Percentiles rank a stretch among this genome's conserved stretches.
These are phyloP conservation scores for Epinotia demarniana DNA, from an alignment of 2,888 invertebrate species.

Conservation along the genomic window DNA sequence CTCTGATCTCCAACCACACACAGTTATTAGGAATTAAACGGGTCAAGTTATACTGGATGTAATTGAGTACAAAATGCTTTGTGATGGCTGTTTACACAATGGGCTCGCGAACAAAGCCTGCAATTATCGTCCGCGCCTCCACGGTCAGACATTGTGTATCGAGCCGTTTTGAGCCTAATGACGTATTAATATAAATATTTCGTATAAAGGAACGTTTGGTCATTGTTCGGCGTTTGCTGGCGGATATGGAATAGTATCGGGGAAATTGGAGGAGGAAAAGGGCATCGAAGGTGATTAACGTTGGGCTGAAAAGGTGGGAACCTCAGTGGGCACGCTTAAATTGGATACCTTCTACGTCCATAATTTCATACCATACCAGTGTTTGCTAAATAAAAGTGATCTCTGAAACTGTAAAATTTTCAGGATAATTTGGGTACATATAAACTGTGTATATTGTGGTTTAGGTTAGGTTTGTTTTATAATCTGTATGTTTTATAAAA, in stretches of 20 bases:
- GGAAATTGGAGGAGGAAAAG: slow-evolving; percentile 10
- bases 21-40: not conserved
- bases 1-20: not conserved
- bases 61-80: not conserved
- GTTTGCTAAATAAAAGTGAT: no score
- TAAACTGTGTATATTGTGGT: no score
- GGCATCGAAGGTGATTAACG: not conserved
- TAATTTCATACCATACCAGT: no score
- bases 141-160: slow-evolving; percentile 9
- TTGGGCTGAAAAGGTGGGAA: not conserved
- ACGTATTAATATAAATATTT: slow-evolving; percentile 42
- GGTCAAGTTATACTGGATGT: not conserved
- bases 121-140: slow-evolving; percentile 32
- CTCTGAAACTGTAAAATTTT: no score
- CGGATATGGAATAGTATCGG: slow-evolving; percentile 15
- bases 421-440: no score
- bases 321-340: no score
- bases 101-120: slow-evolving; percentile 27
- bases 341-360: no score
- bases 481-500: no score
- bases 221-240: slow-evolving; percentile 6
- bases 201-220: slow-evolving; percentile 1
- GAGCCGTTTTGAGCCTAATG: slow-evolving; percentile 32
- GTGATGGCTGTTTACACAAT: slow-evolving; percentile 21
- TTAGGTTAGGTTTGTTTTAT: no score